Conservation (phyloP, 2,113 vertebrate species). For the Smithornis capensis region DNA sequence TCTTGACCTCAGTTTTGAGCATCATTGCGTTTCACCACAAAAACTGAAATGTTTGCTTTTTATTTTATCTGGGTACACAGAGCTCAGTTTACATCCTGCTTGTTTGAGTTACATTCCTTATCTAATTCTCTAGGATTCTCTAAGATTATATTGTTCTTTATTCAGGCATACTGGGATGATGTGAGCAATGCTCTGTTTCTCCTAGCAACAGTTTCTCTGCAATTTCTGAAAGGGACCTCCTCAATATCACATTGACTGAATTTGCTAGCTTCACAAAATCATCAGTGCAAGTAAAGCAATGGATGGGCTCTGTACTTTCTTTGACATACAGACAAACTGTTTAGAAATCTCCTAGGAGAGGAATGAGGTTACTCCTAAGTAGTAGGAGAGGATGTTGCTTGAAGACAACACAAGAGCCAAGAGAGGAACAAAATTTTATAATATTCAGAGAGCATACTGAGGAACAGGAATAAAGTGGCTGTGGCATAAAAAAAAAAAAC, state of each 20-base stretch:
- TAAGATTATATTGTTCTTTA: not conserved
- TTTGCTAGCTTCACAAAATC: not conserved
- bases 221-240: not conserved
- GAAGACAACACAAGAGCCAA: not conserved
- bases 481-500: not conserved
- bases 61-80: not conserved
- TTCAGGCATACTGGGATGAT: not conserved
- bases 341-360: not conserved
- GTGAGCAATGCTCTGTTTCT: not conserved
- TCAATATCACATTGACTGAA: not conserved
- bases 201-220: not conserved
- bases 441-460: not conserved
- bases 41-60: not conserved
- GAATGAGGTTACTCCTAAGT: not conserved
- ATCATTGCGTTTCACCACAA: not conserved
- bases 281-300: not conserved
- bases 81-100: not conserved
- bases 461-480: not conserved
- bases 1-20: not conserved
- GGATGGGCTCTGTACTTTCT: not conserved
- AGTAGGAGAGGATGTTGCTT: not conserved
- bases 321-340: not conserved
- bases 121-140: not conserved
- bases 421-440: not conserved
- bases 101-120: not conserved